A percentile compares a stretch with the other conserved stretches of the same genome.
phyloP scores from a whole-genome alignment of 2,113 vertebrate genomes.

The Podocnemis expansa region DNA sequence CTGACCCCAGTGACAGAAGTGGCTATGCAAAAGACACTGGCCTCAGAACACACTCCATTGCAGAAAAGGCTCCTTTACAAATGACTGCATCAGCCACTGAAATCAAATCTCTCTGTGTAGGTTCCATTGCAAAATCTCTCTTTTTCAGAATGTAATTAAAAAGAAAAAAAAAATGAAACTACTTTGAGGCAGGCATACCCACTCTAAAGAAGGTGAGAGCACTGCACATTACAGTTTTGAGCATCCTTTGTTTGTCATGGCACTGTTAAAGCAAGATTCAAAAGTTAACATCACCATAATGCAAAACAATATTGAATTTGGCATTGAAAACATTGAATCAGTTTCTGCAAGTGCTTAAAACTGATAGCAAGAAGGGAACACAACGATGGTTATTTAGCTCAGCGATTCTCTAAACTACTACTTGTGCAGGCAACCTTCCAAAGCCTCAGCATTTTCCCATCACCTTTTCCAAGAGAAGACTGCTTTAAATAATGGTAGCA shows the following conservation, averaged over 20 bases:
- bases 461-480: background rate
- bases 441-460: background rate
- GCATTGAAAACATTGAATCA: background rate
- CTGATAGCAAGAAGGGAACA: background rate
- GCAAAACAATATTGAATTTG: background rate
- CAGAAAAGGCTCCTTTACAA: background rate
- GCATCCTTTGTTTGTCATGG: background rate
- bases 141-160: background rate
- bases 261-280: background rate
- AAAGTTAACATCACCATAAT: background rate
- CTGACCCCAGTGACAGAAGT: background rate
- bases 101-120: background rate
- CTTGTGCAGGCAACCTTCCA: background rate
- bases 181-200: background rate
- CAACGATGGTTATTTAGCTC: background rate
- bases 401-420: background rate
- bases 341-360: background rate
- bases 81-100: background rate
- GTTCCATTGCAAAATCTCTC: background rate
- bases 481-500: background rate
- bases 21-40: background rate
- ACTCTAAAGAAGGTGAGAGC: accelerated
- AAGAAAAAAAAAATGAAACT: background rate
- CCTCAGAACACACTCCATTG: background rate
- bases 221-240: background rate